Base-by-base conservation (phyloP, 2,797 vertebrate genomes). In the Anomalospiza imberbis region DNA sequence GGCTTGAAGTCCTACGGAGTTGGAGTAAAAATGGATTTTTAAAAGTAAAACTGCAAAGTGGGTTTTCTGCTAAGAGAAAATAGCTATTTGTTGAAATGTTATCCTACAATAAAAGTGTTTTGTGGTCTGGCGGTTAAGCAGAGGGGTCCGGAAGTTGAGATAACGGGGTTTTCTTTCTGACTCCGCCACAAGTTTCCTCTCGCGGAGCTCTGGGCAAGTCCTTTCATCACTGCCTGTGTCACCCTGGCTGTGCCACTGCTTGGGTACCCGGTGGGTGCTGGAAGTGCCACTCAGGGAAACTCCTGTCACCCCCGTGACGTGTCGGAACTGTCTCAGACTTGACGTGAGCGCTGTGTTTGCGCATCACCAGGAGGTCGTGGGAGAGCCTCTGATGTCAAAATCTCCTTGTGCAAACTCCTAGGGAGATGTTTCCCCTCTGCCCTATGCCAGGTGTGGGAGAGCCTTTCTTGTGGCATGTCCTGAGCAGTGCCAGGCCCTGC, bases 51-150 rank as follows among this genome's bases (percentile, higher is more conserved):
- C 91, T 93, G 63, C 67, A 26, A 44, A 93, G 93, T 79, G 88
- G 91, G 71, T 94, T 96, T 95, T 95, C 38, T 91, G 42, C 87
- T 94, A 28, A 63, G 63, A 82, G 88, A 91, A 96, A 96, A 96
- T 17, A 94, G 68, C 93, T 72, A 85, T 95, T 96, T 93, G 88
- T 79, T 92, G 94, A 87, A 95, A 95, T 42, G 77, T 65, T 94
- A 93, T 76, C 93, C 95, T 94, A 29, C 84, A 96, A 94, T 96
- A 95, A 93, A 91, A 96, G 86, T 62, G 61, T 94, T 94, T 91
- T 96, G 96, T 96, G 96, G 95, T 97, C 96, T 96, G 86, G 96
- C 2, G 95, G 96, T 97, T 97, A 87, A 89, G 88, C 93, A 91
- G 85, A 89, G 86, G 93, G 93, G 91, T 65, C 93, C 91, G 89